Evolutionary conservation across 2,113 vertebrate genomes (phyloP).

Genomic region (Gnathonemus echidnorhynchus): DNA sequence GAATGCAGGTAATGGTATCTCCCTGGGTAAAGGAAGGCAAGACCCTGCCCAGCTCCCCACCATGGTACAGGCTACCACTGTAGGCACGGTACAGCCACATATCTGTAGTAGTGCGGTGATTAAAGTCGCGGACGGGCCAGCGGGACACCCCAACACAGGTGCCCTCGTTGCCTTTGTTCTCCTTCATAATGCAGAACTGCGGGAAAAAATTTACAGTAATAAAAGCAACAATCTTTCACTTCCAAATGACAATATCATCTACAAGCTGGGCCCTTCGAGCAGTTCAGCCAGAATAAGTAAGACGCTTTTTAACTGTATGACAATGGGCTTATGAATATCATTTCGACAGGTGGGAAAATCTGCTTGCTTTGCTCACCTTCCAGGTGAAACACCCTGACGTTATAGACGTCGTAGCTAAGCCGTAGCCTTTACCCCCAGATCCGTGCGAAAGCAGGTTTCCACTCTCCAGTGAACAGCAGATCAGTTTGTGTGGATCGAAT

Average conservation of each 20-base stretch:
- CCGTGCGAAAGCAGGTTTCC: constrained; percentile 68
- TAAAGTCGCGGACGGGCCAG: constrained; percentile 69
- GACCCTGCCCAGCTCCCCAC: constrained; percentile 62
- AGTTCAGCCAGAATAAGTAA: neutral
- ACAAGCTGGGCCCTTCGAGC: neutral
- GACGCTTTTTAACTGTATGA: neutral
- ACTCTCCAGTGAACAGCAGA: constrained; percentile 65
- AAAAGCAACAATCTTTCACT: neutral
- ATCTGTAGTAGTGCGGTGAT: constrained; percentile 71
- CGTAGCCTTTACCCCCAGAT: constrained; percentile 68
- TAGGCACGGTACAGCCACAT: constrained; percentile 75
- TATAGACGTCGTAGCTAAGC: constrained; percentile 65
- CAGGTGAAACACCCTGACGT: constrained; percentile 70
- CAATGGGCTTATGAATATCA: neutral
- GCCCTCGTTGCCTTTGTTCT: constrained; percentile 69
- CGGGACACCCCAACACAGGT: constrained; percentile 66
- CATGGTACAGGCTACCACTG: constrained; percentile 71
- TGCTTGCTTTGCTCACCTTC: constrained; percentile 49
- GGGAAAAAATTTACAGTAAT: neutral
- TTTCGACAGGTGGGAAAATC: neutral
- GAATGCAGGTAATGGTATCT: constrained; percentile 68
- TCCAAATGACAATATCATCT: neutral
- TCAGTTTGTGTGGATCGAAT: constrained; percentile 67
- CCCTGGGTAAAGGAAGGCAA: constrained; percentile 70
- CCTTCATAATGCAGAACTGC: constrained; percentile 67